phyloP scores from a whole-genome alignment of 2,888 invertebrate species.

The Ormyrus pomaceus region DNA sequence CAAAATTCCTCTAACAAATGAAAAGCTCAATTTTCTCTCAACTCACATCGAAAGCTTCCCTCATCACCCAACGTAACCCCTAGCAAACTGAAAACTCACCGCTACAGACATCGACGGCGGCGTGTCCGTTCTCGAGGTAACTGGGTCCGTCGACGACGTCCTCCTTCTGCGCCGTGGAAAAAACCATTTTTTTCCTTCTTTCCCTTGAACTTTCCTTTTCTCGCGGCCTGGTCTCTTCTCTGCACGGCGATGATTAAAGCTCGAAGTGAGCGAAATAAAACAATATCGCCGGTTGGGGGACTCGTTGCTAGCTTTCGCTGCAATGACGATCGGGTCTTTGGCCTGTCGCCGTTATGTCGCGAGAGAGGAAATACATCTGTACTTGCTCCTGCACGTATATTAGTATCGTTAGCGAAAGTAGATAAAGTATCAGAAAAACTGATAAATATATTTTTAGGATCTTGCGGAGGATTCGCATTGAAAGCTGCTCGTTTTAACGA shows the following conservation, averaged over 20 bases:
- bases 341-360: no score
- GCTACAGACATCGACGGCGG: constrained; percentile 32
- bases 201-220: background rate
- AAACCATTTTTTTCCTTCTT: constrained; percentile 34
- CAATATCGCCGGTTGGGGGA: background rate
- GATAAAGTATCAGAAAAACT: no score
- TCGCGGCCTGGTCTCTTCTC: no score
- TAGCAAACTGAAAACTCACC: constrained; percentile 33
- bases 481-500: no score
- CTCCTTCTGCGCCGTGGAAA: constrained; percentile 51
- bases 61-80: no score
- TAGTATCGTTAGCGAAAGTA: background rate
- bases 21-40: no score
- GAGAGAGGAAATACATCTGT: constrained; percentile 9
- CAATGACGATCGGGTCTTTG: constrained; percentile 42
- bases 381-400: constrained; percentile 27
- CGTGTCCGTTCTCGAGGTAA: constrained; percentile 32
- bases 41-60: no score
- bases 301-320: constrained; percentile 23
- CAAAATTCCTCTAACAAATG: no score
- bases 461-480: no score
- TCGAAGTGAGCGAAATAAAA: background rate
- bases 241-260: background rate
- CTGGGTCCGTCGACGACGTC: constrained; percentile 24
- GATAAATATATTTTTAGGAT: no score